Base-by-base conservation (phyloP, 1,140 invertebrate genomes). In the Teleogryllus occipitalis region DNA sequence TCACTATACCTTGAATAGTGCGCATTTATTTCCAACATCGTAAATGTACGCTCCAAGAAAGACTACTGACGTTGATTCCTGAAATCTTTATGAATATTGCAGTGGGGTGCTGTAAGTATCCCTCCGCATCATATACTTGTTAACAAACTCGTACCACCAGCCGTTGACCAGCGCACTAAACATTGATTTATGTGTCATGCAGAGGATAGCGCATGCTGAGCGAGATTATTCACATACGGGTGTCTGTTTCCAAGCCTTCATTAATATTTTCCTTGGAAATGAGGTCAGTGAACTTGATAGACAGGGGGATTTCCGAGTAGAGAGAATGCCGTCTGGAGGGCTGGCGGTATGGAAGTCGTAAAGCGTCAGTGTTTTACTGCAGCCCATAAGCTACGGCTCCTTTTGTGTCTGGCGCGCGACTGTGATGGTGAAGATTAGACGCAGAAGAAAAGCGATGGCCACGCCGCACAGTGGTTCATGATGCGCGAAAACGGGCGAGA, bases 1-100 rank as follows among this genome's bases (percentile, higher is more conserved):
- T 39, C 27, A 39, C 27, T 39, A 39, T 39, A 2, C 27, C 27
- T 39, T 39, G 1, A 39, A 39, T 39, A 39, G 27, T 2, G 54
- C 10, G 18, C 54, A 65, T 65, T 65, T 7, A 18, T 18, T 65
- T 65, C 54, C 54, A 65, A 7, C 10, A 10, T 65, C 54, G 7
- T 65, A 65, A 65, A 65, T 10, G 18, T 18, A 65, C 54, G 0
- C 54, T 65, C 18, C 18, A 18, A 65, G 18, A 65, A 18, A 18
- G 54, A 18, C 54, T 65, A 3, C 54, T 39, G 27, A 65, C 54
- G 54, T 65, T 65, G 54, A 65, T 65, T 65, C 54, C 54, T 65
- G 54, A 65, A 65, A 65, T 65, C 54, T 65, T 65, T 65, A 65
- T 65, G 54, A 65, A 65, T 65, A 65, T 65, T 65, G 54, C 54